Base-by-base conservation (phyloP, 2,113 vertebrate genomes). In the Cynopterus brachyotis region DNA sequence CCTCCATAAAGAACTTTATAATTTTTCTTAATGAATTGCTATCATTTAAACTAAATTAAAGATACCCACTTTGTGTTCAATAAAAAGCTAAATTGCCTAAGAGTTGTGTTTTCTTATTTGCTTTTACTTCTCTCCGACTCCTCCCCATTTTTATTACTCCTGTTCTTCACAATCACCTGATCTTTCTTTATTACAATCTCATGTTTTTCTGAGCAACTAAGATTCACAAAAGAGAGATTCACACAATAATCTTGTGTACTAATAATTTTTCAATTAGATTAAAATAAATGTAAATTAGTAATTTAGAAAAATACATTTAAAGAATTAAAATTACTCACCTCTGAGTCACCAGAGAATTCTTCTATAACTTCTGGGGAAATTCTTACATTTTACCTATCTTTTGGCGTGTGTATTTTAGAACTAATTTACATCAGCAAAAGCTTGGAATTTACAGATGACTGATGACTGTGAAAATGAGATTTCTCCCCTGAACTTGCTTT, bases 381-480 rank as follows among this genome's bases (percentile, higher is more conserved):
- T 92, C 47, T 78, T 91, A 9, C 0, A 79, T 53, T 79, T 84
- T 67, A 81, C 91, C 57, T 96, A 12, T 82, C 64, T 95, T 91
- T 95, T 89, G 53, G 12, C n/a, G 40, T 69, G 42, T 95, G 69
- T 88, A 85, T 89, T 96, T 97, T 96, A 64, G 50, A 96, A 93
- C 75, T 67, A 79, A 97, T 97, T 97, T 97, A 28, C 42, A 73
- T 78, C 57, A 62, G 83, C 28, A 67, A 93, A 97, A 95, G 37
- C 16, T 76, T 75, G 66, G 53, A 84, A 75, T 88, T 97, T 97
- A 97, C 79, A 96, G 95, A 91, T 96, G 96, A 96, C 96, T 97
- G 97, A 81, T 19, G 30, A 32, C 93, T 96, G 83, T 96, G 96
- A 95, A 97, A 98, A 98, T 96, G 90, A 97, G 73, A 96, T 97